A percentile compares a stretch with the other conserved stretches of the same genome.
phyloP scores from a whole-genome alignment of 1,140 invertebrate genomes.

The Fopius arisanus region DNA sequence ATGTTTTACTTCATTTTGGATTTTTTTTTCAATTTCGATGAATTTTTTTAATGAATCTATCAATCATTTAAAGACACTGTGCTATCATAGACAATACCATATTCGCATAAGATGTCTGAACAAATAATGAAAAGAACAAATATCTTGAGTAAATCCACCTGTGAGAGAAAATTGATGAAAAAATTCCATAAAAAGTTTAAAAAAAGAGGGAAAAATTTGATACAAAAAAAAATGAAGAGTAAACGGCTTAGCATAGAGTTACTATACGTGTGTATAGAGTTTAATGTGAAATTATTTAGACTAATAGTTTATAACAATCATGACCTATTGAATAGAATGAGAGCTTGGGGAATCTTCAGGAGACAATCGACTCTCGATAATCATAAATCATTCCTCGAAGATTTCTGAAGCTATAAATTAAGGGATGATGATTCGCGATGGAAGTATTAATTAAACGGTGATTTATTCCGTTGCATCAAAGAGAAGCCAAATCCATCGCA shows the following conservation, averaged over 20 bases:
- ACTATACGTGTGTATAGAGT: conserved; percentile 27
- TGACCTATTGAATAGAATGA: conserved; percentile 6
- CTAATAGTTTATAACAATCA: conserved; percentile 17
- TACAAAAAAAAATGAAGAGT: conserved; percentile 5
- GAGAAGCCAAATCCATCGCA: conserved; percentile 29
- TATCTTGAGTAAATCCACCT: not conserved
- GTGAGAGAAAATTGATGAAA: not conserved
- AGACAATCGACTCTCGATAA: not conserved
- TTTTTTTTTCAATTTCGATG: not conserved
- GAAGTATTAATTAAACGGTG: conserved; percentile 20
- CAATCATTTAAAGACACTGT: conserved; percentile 42
- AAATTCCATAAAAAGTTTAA: not conserved
- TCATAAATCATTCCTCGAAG: not conserved
- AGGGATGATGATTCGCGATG: not conserved
- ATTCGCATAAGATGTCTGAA: conserved; percentile 35
- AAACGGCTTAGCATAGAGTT: conserved; percentile 24
- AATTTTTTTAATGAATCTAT: not conserved
- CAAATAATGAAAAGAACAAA: conserved; percentile 2
- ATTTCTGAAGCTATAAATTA: not conserved
- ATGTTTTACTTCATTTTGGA: not conserved
- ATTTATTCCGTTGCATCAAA: conserved; percentile 2
- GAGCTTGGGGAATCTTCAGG: not conserved
- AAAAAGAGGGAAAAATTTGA: conserved; percentile 11
- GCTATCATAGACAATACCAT: conserved; percentile 59
- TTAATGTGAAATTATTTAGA: conserved; percentile 26